These are phyloP conservation scores for Lucilia cuprina DNA, from an alignment of 1,140 invertebrate species.

Conservation along the genomic window DNA sequence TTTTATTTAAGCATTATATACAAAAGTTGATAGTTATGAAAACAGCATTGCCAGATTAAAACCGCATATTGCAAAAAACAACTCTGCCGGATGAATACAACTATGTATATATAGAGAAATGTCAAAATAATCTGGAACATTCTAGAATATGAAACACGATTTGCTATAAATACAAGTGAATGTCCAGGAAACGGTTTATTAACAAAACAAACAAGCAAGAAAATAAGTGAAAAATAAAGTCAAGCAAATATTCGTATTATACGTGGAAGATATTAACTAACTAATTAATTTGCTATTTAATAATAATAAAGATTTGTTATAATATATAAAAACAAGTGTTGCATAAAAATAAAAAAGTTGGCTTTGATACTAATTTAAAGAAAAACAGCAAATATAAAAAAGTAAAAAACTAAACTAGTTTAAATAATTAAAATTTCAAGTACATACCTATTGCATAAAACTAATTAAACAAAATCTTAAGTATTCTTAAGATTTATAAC, in stretches of 20 bases:
- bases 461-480: background rate
- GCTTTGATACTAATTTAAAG: background rate
- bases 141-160: constrained; percentile 39
- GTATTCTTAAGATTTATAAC: too few species aligned
- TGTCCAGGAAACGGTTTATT: constrained; percentile 8
- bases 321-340: background rate
- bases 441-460: background rate
- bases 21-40: background rate
- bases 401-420: background rate
- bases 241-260: background rate
- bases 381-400: background rate
- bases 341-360: background rate
- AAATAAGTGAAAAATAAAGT: background rate
- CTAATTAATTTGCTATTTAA: background rate
- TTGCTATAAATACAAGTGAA: constrained; percentile 37
- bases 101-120: background rate
- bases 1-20: background rate
- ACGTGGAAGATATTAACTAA: background rate
- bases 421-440: background rate
- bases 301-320: background rate
- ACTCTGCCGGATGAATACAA: background rate
- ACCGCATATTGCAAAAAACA: background rate
- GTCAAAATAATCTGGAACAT: constrained; percentile 40
- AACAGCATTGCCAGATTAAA: background rate
- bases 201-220: constrained; percentile 32